These are phyloP conservation scores for Trachelus tabidus DNA, from an alignment of 2,888 invertebrate genomes.

Conservation along the genomic window DNA sequence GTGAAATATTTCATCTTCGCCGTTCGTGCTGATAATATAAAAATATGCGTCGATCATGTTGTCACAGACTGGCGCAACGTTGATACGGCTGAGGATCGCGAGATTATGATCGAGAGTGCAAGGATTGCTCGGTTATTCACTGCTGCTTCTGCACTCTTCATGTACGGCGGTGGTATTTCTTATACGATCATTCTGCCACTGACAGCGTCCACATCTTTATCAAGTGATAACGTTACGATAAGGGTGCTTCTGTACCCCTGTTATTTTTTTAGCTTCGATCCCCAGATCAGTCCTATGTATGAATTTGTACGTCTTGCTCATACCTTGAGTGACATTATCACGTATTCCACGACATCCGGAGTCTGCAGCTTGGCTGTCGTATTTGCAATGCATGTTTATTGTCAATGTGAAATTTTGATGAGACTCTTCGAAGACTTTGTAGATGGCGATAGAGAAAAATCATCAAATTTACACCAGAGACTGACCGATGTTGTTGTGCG, in stretches of 20 bases:
- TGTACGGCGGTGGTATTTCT: not conserved
- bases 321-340: slow-evolving; percentile 46
- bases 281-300: slow-evolving; percentile 38
- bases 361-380: slow-evolving; percentile 52
- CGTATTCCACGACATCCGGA: slow-evolving; percentile 49
- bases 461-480: too few relatives aligned
- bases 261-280: slow-evolving; percentile 28
- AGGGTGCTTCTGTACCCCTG: slow-evolving; percentile 48
- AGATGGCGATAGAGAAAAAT: not conserved
- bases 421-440: slow-evolving; percentile 35
- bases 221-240: slow-evolving; percentile 22
- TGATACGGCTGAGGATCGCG: not conserved
- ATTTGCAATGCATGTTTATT: slow-evolving; percentile 54
- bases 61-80: not conserved
- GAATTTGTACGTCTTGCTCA: slow-evolving; percentile 51
- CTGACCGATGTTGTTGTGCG: too few relatives aligned
- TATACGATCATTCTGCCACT: not conserved
- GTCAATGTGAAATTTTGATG: slow-evolving; percentile 50
- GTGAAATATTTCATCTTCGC: slow-evolving; percentile 43
- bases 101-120: not conserved
- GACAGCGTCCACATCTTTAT: not conserved
- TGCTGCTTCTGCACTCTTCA: not conserved
- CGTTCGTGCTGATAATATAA: slow-evolving; percentile 14
- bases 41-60: not conserved
- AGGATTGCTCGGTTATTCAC: not conserved